A percentile compares a stretch with the other conserved stretches of the same genome.
Conservation (phyloP, 2,113 vertebrate species). For the Oceanites oceanicus region DNA sequence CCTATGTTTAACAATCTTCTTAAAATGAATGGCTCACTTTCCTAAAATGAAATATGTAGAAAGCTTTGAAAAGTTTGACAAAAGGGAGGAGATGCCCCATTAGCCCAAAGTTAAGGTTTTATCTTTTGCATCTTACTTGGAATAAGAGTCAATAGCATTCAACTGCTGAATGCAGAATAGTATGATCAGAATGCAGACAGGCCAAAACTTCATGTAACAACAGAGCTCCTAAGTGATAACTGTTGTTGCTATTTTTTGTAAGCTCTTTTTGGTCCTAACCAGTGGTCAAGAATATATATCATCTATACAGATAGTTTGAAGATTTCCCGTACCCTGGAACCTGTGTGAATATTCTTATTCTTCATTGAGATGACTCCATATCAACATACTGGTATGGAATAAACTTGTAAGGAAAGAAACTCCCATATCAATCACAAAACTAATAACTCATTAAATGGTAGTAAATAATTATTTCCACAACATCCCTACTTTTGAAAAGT, state of each 20-base stretch:
- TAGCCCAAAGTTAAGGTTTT: neutral
- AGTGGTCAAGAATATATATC: neutral
- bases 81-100: neutral
- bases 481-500: neutral
- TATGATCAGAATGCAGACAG: neutral
- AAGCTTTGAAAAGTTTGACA: neutral
- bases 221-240: neutral
- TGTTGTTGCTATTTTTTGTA: neutral
- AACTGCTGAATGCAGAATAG: neutral
- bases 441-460: neutral
- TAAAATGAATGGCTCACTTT: neutral
- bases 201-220: neutral
- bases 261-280: neutral
- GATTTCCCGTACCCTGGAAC: neutral
- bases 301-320: neutral
- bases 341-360: neutral
- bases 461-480: neutral
- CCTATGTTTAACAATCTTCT: neutral
- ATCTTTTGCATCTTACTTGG: neutral
- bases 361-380: neutral
- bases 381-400: neutral
- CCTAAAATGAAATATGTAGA: neutral
- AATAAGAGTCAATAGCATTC: neutral
- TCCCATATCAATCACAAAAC: neutral
- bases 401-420: neutral